A percentile compares a stretch with the other conserved stretches of the same genome.
These are phyloP conservation scores for Fabriciana adippe DNA, from an alignment of 2,888 invertebrate genomes.

Conservation along the genomic window DNA sequence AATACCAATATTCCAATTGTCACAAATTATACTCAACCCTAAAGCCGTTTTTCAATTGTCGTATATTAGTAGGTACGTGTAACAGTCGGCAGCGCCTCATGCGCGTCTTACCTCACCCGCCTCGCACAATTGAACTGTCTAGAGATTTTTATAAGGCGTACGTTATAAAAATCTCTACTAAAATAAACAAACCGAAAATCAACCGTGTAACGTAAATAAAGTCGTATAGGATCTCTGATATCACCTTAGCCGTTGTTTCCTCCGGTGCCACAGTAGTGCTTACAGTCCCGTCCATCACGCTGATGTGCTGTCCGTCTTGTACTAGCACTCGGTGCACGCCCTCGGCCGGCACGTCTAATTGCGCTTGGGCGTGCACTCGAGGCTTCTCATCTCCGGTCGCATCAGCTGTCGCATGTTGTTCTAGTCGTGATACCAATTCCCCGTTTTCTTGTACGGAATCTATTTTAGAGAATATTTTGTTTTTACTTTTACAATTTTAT, in stretches of 20 bases:
- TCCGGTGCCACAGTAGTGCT: conserved; percentile 57
- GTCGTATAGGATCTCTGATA: neutral
- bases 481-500: neutral
- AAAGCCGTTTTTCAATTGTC: too few relatives aligned
- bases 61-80: too few relatives aligned
- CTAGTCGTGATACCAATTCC: conserved; percentile 66
- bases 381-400: conserved; percentile 66
- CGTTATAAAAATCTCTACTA: too few relatives aligned
- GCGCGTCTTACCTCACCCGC: too few relatives aligned
- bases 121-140: too few relatives aligned
- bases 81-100: too few relatives aligned
- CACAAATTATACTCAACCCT: too few relatives aligned
- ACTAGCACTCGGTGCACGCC: conserved; percentile 80
- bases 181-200: too few relatives aligned
- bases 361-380: conserved; percentile 73
- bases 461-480: conserved; percentile 34
- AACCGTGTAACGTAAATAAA: too few relatives aligned
- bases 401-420: conserved; percentile 69
- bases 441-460: conserved; percentile 71
- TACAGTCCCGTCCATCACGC: conserved; percentile 58
- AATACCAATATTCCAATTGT: too few relatives aligned
- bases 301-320: conserved; percentile 68
- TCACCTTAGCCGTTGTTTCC: conserved; percentile 71
- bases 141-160: too few relatives aligned
- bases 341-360: conserved; percentile 81